Evolutionary conservation across 1,140 invertebrate species (phyloP), one percentile per base, ranked within the genome.

Genomic region (Drepana arcuata): DNA sequence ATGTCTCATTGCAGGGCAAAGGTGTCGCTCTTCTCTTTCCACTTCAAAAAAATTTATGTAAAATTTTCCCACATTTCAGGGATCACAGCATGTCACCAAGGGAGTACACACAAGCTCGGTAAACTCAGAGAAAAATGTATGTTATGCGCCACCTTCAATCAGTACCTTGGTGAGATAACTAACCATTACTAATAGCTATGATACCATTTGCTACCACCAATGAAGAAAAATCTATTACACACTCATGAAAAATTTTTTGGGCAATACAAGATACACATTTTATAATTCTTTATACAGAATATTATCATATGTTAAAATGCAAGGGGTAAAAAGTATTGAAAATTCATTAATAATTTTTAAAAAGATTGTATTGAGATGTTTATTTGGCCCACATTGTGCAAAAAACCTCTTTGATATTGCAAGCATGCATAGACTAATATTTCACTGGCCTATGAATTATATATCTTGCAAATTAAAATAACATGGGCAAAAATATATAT

Each of bases 131-230:
- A 73, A 67, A 79, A 78, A 73, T 45, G 77, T 81, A 81, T 62
- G 77, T 81, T 73, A 55, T 48, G 67, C 72, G 42, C 66, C 66
- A 45, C 48, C 59, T 23, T 48, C 56, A 35, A 59, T 70, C 57
- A 70, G 65, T 54, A 64, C 62, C 54, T 41, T 75, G 77, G 77
- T 82, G 77, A 82, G 77, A 72, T 64, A 55, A 77, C 74, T 82
- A 82, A 82, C 74, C 50, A 41, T 47, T 46, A 81, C 77, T 81
- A 81, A 81, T 77, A 43, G 12, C 26, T 36, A 42, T 30, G n/a
- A 26, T 40, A 41, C 15, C 10, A 14, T 16, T 26, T 26, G 4
- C 24, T 6, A 26, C n/a, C 9, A 42, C 34, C 32, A 50, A 42
- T 49, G 34, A 55, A 61, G 47, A 44, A 57, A 49, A 46, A 42